Evolutionary conservation across 2,113 vertebrate species (phyloP).

Genomic region (Odontesthes bonariensis): DNA sequence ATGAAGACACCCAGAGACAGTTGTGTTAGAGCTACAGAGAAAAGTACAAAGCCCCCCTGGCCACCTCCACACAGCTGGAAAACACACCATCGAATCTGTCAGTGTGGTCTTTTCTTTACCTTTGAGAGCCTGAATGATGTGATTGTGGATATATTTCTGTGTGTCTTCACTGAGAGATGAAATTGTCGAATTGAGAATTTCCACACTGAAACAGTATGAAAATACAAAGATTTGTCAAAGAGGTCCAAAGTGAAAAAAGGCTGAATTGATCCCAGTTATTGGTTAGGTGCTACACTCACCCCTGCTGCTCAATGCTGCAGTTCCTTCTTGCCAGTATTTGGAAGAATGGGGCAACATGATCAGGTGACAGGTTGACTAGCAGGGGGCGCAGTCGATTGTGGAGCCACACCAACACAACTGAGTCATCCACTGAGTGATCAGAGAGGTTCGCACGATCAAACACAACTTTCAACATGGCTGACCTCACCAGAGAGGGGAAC

Average conservation of each 20-base stretch:
- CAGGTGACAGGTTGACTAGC: constrained; percentile 45
- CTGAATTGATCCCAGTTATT: neutral
- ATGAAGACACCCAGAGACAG: too few relatives aligned
- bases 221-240: neutral
- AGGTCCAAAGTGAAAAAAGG: neutral
- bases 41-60: too few relatives aligned
- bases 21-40: too few relatives aligned
- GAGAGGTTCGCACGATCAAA: constrained; percentile 77
- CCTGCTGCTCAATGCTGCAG: constrained; percentile 65
- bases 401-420: constrained; percentile 69
- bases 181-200: constrained; percentile 60
- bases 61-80: too few relatives aligned
- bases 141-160: constrained; percentile 57
- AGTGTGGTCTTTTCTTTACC: constrained; percentile 57
- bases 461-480: constrained; percentile 75
- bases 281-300: constrained; percentile 38
- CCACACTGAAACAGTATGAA: constrained; percentile 66
- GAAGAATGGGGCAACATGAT: constrained; percentile 69
- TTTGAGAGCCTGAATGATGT: constrained; percentile 70
- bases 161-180: constrained; percentile 53
- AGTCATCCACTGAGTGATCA: constrained; percentile 47
- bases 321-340: constrained; percentile 56
- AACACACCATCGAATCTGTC: too few relatives aligned
- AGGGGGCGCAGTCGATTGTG: constrained; percentile 61
- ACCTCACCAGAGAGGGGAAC: constrained; percentile 49